phyloP scores from a whole-genome alignment of 23 tunicate species.

The Halocynthia roretzi region DNA sequence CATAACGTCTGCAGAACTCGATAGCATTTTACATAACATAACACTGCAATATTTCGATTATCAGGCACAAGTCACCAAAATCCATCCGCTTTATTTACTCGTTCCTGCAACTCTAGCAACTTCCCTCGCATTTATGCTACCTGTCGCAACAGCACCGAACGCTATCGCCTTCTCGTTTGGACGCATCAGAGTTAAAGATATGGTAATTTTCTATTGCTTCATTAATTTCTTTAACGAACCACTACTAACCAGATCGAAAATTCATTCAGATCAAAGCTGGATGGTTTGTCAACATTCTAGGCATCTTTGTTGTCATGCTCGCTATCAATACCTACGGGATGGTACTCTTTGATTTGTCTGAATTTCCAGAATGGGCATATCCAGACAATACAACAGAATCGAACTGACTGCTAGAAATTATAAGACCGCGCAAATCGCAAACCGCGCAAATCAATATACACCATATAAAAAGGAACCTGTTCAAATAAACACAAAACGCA shows the following conservation, averaged over 20 bases:
- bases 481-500: too few relatives aligned
- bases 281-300: conserved; percentile 61
- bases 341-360: conserved; percentile 31
- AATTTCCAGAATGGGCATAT: conserved; percentile 79
- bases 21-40: too few relatives aligned
- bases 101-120: conserved; percentile 60
- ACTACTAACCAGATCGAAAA: too few relatives aligned
- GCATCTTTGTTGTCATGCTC: conserved; percentile 47
- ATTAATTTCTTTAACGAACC: too few relatives aligned
- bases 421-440: too few relatives aligned
- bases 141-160: conserved; percentile 89
- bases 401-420: too few relatives aligned
- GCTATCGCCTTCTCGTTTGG: conserved; percentile 91
- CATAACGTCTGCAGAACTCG: too few relatives aligned
- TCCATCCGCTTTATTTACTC: conserved; percentile 73
- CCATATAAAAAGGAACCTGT: too few relatives aligned
- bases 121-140: conserved; percentile 82
- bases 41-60: too few relatives aligned
- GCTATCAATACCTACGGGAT: conserved; percentile 89
- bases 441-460: too few relatives aligned
- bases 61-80: conserved; percentile 58
- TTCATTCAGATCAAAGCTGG: conserved; percentile 71
- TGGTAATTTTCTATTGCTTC: conserved; percentile 28
- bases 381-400: conserved; percentile 1
- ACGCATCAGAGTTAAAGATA: conserved; percentile 60